Base-by-base conservation (phyloP, 53 echinoderm and acorn worm genomes). In the Arbacia lixula region DNA sequence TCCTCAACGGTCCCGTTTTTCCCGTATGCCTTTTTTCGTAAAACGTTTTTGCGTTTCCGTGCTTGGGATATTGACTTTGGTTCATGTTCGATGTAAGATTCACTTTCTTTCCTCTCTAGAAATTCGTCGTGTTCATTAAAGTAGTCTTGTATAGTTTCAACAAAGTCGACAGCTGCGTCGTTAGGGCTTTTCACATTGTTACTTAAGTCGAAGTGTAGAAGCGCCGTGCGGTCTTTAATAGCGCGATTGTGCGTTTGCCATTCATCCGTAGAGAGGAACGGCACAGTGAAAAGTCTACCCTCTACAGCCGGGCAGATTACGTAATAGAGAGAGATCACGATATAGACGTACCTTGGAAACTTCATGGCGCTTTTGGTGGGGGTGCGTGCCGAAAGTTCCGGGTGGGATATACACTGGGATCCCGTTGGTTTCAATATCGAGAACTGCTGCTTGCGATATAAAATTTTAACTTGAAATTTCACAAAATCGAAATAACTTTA, bases 31-130 rank as follows among this genome's bases (percentile, higher is more conserved):
- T 33, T 67, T 17, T 24, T 8, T 1, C 67, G 53, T 10, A 84
- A 53, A 3, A 21, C 38, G 46, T 84, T 84, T 68, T 84, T 84
- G 38, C n/a, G 66, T 52, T 84, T 84, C 36, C 68, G 49, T 12
- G 84, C 68, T 16, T 84, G 67, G 6, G 53, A 12, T 28, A 84
- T 35, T 11, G 84, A 67, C 38, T 84, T 66, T 26, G 68, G 43
- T 17, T 79, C 62, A 10, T 79, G 80, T 41, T 34, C 42, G 14
- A 79, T 61, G 32, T 79, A 79, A 11, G 39, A 33, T 25, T 56
- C 16, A 4, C 35, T 55, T 11, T 56, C 56, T 21, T 9, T 55
- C 2, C 56, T 36, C 1, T 14, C 12, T 21, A 76, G 24, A 24
- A 76, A 57, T 28, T 76, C 57, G n/a, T 33, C 34, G 6, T 76